Base-by-base conservation (phyloP, 2,797 vertebrate species). In the Yasuhikotakia modesta region DNA sequence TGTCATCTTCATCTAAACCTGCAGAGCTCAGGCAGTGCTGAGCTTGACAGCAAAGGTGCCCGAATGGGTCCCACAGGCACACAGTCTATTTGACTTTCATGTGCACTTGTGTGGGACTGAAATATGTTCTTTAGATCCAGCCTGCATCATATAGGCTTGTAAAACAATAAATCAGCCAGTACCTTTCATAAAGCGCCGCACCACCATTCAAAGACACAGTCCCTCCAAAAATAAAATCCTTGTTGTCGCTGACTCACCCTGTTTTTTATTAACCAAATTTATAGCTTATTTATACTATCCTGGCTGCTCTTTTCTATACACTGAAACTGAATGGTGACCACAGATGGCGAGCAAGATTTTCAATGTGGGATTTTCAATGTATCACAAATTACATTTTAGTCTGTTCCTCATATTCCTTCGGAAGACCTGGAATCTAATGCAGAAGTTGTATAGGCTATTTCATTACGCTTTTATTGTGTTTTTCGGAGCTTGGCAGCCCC, bases 91-190 rank as follows among this genome's bases (percentile, higher is more conserved):
- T 12, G 61, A 39, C 27, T 12, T 32, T 48, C 4, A 19, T 55
- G 30, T 66, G 16, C 14, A 35, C 60, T 19, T 17, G 14, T 63
- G 16, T 63, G 5, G 19, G 58, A 6, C 22, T 68, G 53, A 76
- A 69, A 60, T 69, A 68, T 46, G 45, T 65, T 53, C 64, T 58
- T 0, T 68, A 60, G 68, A 76, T 58, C 24, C 35, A 48, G 65
- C 22, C 13, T 19, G 30, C 58, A 45, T 64, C 24, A 50, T 32
- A 48, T n/a, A 50, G 21, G 24, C 14, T 67, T 30, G 61, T 27
- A 27, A 27, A 27, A 27, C 48, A 16, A 50, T 17, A 11, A 50
- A 11, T 60, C 32, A 69, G 27, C 4, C 6, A 3, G 5, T 4
- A 57, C n/a, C 35, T 27, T 57, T 46, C 24, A 30, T 52, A 43